Conservation (phyloP, 2,113 vertebrate species). For the Leuciscus idus region DNA sequence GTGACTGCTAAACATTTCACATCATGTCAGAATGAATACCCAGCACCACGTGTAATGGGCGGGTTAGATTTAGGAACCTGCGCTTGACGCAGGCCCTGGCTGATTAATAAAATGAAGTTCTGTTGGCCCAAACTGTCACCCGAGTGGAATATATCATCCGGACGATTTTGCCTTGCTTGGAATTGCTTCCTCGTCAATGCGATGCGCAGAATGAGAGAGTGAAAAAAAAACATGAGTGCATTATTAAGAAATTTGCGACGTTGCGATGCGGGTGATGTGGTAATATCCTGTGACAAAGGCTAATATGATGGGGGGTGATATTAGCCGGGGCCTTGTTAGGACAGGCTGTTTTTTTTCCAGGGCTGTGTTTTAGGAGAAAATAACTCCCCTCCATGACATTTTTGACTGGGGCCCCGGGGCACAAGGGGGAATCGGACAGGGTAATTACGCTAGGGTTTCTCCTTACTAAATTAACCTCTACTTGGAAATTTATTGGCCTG, state of each 20-base stretch:
- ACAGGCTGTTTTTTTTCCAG: constrained; percentile 70
- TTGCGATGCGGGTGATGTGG: constrained; percentile 46
- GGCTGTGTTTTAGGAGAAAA: constrained; percentile 62
- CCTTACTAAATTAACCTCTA: constrained; percentile 80
- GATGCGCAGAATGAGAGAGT: background rate
- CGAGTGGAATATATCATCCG: constrained; percentile 39
- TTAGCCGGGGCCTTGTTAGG: constrained; percentile 70
- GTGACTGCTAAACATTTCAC: constrained; percentile 58
- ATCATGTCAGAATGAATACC: constrained; percentile 64
- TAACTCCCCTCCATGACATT: constrained; percentile 69
- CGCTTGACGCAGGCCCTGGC: constrained; percentile 51
- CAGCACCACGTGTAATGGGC: constrained; percentile 67
- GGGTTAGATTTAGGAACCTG: constrained; percentile 57
- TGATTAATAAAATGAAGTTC: constrained; percentile 58
- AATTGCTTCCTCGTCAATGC: constrained; percentile 15
- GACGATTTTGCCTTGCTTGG: background rate
- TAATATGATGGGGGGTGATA: constrained; percentile 71
- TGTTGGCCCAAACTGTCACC: constrained; percentile 53
- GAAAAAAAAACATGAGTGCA: constrained; percentile 14
- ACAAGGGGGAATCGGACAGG: constrained; percentile 73
- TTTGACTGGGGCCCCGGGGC: constrained; percentile 74
- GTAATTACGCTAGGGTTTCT: constrained; percentile 76
- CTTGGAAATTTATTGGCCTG: constrained; percentile 76
- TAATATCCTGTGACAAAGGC: constrained; percentile 66
- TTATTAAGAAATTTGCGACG: constrained; percentile 51